Conservation (phyloP, 2,888 invertebrate genomes). For the Tribolium freemani region DNA sequence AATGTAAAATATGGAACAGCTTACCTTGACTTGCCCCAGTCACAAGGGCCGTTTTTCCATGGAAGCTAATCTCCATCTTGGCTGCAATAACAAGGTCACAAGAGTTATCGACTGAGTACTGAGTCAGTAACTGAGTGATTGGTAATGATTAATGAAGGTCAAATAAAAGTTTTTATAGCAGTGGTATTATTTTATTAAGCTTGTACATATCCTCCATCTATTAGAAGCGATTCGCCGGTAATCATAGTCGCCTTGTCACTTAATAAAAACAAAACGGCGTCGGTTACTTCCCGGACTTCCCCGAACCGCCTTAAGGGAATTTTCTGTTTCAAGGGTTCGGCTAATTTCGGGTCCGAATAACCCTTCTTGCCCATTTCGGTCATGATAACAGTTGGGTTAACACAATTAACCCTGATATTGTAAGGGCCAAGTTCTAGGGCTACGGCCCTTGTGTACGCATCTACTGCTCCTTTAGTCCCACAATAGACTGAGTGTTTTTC, state of each 20-base stretch:
- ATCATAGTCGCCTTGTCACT: slow-evolving; percentile 87
- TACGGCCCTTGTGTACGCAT: slow-evolving; percentile 85
- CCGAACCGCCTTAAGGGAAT: slow-evolving; percentile 84
- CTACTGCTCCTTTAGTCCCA: slow-evolving; percentile 90
- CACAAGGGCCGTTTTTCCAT: slow-evolving; percentile 85
- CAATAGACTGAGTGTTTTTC: slow-evolving; percentile 85
- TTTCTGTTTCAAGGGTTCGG: slow-evolving; percentile 79
- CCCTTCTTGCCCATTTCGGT: slow-evolving; percentile 87
- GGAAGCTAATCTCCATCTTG: slow-evolving; percentile 74
- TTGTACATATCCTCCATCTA: slow-evolving; percentile 7
- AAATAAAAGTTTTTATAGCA: no score
- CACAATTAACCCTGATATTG: slow-evolving; percentile 89
- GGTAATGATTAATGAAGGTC: no score
- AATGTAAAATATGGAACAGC: no score
- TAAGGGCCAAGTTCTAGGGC: slow-evolving; percentile 88
- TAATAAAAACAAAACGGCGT: slow-evolving; percentile 83
- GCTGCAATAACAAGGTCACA: background rate
- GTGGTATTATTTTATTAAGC: background rate
- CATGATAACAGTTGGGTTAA: slow-evolving; percentile 94
- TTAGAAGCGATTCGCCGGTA: slow-evolving; percentile 73
- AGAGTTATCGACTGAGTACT: background rate
- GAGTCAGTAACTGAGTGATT: no score
- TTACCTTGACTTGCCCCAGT: slow-evolving; percentile 91
- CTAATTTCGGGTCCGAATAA: slow-evolving; percentile 87
- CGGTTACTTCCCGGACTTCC: slow-evolving; percentile 87